These are phyloP conservation scores for Oreochromis mossambicus DNA, from an alignment of 2,797 vertebrate species.

Conservation along the genomic window DNA sequence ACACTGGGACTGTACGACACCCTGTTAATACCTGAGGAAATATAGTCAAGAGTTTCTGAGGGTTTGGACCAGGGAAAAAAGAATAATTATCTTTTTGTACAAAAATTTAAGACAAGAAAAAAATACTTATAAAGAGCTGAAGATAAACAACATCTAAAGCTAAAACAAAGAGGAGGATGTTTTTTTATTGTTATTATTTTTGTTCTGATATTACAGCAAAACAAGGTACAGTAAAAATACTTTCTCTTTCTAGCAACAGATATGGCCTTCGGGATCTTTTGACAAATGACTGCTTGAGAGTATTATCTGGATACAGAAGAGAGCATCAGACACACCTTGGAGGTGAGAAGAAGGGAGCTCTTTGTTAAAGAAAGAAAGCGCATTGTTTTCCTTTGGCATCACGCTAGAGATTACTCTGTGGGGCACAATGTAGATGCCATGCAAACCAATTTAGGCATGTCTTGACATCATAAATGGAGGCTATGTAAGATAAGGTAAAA, in stretches of 20 bases:
- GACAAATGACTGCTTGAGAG: slow-evolving; percentile 83
- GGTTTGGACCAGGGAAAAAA: slow-evolving; percentile 27
- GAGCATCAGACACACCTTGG: slow-evolving; percentile 59
- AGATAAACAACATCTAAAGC: slow-evolving; percentile 62
- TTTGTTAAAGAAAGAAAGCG: slow-evolving; percentile 76
- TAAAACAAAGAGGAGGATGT: slow-evolving; percentile 49
- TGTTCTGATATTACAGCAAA: slow-evolving; percentile 68
- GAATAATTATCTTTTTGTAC: slow-evolving; percentile 57
- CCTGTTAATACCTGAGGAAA: slow-evolving; percentile 57
- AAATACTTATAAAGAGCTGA: slow-evolving; percentile 45
- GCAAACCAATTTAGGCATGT: slow-evolving; percentile 87
- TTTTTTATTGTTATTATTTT: slow-evolving; percentile 59
- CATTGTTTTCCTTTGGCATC: slow-evolving; percentile 86
- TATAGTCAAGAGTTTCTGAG: slow-evolving; percentile 55
- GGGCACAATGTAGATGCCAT: slow-evolving; percentile 60
- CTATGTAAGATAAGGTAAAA: slow-evolving; percentile 72
- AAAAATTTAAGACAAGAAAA: slow-evolving; percentile 47
- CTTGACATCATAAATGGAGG: slow-evolving; percentile 78
- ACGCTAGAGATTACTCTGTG: slow-evolving; percentile 64
- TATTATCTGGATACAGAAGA: slow-evolving; percentile 76
- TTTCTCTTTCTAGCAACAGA: slow-evolving; percentile 65
- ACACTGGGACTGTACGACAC: slow-evolving; percentile 51
- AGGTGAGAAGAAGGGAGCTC: slow-evolving; percentile 61
- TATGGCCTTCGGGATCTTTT: slow-evolving; percentile 68
- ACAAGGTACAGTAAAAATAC: slow-evolving; percentile 57